Evolutionary conservation across 2,113 vertebrate species (phyloP).

Genomic region (Thamnaconus septentrionalis): DNA sequence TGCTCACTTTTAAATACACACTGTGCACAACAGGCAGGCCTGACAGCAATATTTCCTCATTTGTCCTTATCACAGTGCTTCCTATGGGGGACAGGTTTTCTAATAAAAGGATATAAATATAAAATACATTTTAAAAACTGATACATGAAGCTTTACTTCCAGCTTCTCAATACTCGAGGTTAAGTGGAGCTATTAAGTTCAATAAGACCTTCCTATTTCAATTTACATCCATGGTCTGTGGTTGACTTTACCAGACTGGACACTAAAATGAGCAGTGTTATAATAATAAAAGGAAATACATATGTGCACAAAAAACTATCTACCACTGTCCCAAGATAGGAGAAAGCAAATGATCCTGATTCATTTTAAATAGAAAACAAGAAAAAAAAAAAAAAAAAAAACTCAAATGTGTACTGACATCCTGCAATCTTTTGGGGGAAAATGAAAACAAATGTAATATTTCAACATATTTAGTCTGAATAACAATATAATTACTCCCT

Average conservation of each 20-base stretch:
- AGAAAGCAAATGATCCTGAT: conserved; percentile 19
- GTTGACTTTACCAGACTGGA: background rate
- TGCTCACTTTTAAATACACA: background rate
- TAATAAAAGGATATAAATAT: too few species aligned
- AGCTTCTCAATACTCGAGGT: too few species aligned
- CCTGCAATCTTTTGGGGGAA: too few species aligned
- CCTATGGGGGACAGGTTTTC: too few species aligned
- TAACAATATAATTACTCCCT: too few species aligned
- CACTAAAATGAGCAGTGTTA: conserved; percentile 9
- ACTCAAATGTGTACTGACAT: background rate
- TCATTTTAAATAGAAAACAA: background rate
- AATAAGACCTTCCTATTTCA: background rate
- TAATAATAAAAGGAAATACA: conserved; percentile 37
- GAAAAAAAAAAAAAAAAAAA: background rate
- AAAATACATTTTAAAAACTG: too few species aligned
- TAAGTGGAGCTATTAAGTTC: too few species aligned
- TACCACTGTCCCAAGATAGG: conserved; percentile 44
- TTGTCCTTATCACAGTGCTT: too few species aligned
- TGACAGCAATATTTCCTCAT: background rate
- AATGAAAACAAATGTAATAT: too few species aligned
- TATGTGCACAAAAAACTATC: conserved; percentile 8
- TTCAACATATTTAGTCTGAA: too few species aligned
- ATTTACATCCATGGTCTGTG: background rate
- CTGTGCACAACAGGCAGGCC: background rate
- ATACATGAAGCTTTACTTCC: too few species aligned